phyloP scores from a whole-genome alignment of 1,140 invertebrate genomes.

The Vanessa atalanta region DNA sequence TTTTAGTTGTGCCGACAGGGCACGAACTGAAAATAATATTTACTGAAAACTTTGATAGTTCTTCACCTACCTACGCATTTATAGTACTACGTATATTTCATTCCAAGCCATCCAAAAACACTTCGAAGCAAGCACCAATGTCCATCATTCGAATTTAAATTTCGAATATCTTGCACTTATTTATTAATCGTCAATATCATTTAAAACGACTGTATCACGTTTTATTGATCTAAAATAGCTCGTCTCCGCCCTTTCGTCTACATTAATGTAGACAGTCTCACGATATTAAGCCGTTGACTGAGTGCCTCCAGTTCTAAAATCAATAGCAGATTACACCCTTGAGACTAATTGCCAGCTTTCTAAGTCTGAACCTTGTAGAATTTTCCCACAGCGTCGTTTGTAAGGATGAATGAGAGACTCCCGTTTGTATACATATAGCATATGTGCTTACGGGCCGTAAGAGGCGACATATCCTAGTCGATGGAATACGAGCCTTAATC shows the following conservation, averaged over 20 bases:
- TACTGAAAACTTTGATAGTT: too few species aligned
- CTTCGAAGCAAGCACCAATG: too few species aligned
- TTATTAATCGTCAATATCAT: too few species aligned
- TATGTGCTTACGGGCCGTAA: not conserved
- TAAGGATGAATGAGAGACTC: conserved; percentile 14
- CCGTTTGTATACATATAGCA: not conserved
- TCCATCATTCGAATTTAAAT: too few species aligned
- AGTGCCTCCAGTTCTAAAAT: conserved; percentile 38
- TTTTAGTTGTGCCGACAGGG: too few species aligned
- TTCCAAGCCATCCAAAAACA: too few species aligned
- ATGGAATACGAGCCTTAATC: too few species aligned
- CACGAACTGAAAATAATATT: too few species aligned
- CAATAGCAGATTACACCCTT: conserved; percentile 42
- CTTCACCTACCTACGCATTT: too few species aligned
- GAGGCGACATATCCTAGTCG: not conserved
- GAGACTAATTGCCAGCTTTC: conserved; percentile 38
- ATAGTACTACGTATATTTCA: too few species aligned
- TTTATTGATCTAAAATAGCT: not conserved
- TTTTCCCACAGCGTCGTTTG: conserved; percentile 21
- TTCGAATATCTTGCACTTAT: too few species aligned
- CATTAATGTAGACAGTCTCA: conserved; percentile 38
- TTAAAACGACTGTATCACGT: too few species aligned
- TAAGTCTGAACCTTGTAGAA: conserved; percentile 22
- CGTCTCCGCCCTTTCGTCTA: conserved; percentile 24
- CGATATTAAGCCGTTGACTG: conserved; percentile 37